Percentiles rank a stretch among this genome's conserved stretches.
phyloP scores from a whole-genome alignment of 2,888 invertebrate species.

The Augochlorella aurata region DNA sequence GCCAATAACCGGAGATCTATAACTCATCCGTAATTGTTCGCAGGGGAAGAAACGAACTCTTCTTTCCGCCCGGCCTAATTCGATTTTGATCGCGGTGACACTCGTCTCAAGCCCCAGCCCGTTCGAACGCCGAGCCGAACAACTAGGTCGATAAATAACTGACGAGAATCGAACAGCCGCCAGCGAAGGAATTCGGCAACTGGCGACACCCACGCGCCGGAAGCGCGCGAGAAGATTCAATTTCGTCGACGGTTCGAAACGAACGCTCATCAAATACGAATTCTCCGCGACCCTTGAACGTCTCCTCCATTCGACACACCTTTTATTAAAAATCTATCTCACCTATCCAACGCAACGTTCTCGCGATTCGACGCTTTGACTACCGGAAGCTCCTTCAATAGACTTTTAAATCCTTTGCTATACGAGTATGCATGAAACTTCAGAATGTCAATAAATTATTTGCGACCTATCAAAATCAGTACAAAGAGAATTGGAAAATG shows the following conservation, averaged over 20 bases:
- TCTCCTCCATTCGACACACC: constrained; percentile 4
- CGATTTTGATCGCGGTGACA: constrained; percentile 75
- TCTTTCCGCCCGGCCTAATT: constrained; percentile 71
- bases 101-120: constrained; percentile 52
- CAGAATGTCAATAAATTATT: too few relatives aligned
- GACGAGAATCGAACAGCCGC: constrained; percentile 74
- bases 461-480: too few relatives aligned
- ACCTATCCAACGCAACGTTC: neutral
- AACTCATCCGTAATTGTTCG: constrained; percentile 78
- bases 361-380: neutral
- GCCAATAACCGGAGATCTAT: constrained; percentile 74
- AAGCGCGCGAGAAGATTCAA: constrained; percentile 75
- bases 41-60: constrained; percentile 51
- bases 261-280: constrained; percentile 76
- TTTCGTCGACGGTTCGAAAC: constrained; percentile 73
- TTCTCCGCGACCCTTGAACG: constrained; percentile 37
- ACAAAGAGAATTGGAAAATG: too few relatives aligned
- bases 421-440: too few relatives aligned
- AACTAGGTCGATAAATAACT: constrained; percentile 78
- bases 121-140: constrained; percentile 48
- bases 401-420: too few relatives aligned
- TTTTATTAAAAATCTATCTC: constrained; percentile 40
- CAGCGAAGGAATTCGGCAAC: constrained; percentile 52
- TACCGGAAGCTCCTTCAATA: neutral
- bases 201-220: constrained; percentile 35